Evolutionary conservation across 2,113 vertebrate species (phyloP), one percentile per base, ranked within the genome.

Genomic region (Hippolais icterina): DNA sequence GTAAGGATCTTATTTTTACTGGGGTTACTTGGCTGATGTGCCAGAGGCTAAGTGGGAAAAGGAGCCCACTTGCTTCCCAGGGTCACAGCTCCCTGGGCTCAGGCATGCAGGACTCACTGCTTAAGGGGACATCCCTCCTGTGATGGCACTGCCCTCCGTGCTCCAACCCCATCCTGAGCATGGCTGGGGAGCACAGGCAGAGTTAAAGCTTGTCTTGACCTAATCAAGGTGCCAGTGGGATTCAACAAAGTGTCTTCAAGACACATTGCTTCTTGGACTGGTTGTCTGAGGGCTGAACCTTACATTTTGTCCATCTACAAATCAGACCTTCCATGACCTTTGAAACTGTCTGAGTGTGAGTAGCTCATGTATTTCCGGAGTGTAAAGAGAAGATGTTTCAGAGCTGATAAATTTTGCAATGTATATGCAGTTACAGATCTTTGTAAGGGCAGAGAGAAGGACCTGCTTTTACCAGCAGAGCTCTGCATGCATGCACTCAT

Each of bases 151-250:
- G 6, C 53, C 35, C 60, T 44, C 23, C 0, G 0, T 57, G 50
- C 66, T 57, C n/a, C 72, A 61, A 0, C 12, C 35, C 68, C 39
- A 37, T 18, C 2, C 0, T 24, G 44, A 49, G 37, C 3, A 2
- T 16, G 15, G 47, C 54, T 35, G 35, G 33, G 54, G 15, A n/a
- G 33, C 29, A 74, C 37, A 39, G 37, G 23, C 76, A 47, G 27
- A 46, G 65, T 3, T 53, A 49, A 52, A 69, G 29, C 41, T 22
- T 50, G 35, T 3, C 35, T 71, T 41, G 20, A 33, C 33, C 60
- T 80, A 25, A 44, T 11, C 39, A 31, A 23, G 44, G 28, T 49
- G 35, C 81, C 56, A 17, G 2, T 71, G 47, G 56, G n/a, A 71
- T 49, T 79, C 42, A 46, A 1, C 12, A 10, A 42, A 46, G 11